These are phyloP conservation scores for Enteromius paludinosus DNA, from an alignment of 2,797 vertebrate species.

Conservation along the genomic window DNA sequence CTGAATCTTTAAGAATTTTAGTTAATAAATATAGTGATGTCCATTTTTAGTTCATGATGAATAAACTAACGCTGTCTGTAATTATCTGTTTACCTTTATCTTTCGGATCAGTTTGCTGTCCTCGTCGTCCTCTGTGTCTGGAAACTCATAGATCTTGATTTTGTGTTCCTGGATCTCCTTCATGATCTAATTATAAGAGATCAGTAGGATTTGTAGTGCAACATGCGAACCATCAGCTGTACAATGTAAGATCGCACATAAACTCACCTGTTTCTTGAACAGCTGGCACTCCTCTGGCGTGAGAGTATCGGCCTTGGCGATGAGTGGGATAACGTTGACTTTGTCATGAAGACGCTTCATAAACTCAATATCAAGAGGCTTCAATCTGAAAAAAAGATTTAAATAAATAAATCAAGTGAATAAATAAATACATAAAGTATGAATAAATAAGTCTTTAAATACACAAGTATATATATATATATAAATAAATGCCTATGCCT, in stretches of 20 bases:
- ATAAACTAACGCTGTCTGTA: neutral
- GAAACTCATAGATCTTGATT: constrained; percentile 86
- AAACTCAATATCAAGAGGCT: constrained; percentile 85
- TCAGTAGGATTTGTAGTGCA: neutral
- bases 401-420: too few relatives aligned
- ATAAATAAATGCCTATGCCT: neutral
- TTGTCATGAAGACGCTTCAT: constrained; percentile 87
- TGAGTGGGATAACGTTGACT: constrained; percentile 86
- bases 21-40: neutral
- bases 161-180: constrained; percentile 87
- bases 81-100: constrained; percentile 76
- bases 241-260: neutral
- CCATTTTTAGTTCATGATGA: neutral
- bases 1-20: neutral
- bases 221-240: neutral
- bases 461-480: neutral
- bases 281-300: constrained; percentile 85
- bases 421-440: neutral
- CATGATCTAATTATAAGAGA: constrained; percentile 75
- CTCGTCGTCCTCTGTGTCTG: constrained; percentile 83
- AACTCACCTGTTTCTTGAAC: constrained; percentile 80
- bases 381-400: constrained; percentile 78
- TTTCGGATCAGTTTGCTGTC: constrained; percentile 84
- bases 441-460: neutral
- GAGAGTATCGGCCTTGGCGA: constrained; percentile 84